These are phyloP conservation scores for Drosophila putrida DNA, from an alignment of 2,888 invertebrate species.

Conservation along the genomic window DNA sequence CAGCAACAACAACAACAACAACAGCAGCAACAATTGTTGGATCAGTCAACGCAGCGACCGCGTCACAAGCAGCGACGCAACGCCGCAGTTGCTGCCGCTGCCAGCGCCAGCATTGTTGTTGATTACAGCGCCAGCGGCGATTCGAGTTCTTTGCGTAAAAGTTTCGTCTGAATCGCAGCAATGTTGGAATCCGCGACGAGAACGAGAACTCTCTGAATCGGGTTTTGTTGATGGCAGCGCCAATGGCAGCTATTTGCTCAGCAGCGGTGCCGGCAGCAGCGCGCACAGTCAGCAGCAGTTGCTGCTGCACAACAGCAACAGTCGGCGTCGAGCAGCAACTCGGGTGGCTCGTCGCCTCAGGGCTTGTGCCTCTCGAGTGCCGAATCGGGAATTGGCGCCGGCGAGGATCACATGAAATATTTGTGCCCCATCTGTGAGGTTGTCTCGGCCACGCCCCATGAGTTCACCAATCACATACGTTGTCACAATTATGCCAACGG, in stretches of 20 bases:
- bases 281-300: not conserved
- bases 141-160: conserved; percentile 84
- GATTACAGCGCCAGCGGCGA: conserved; percentile 68
- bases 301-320: conserved; percentile 24
- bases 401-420: conserved; percentile 86
- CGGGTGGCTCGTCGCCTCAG: conserved; percentile 83
- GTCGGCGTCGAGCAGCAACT: conserved; percentile 60
- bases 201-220: conserved; percentile 77
- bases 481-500: conserved; percentile 88
- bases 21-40: conserved; percentile 27
- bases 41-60: conserved; percentile 55
- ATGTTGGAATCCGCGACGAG: conserved; percentile 27
- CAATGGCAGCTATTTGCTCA: conserved; percentile 72
- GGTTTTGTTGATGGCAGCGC: conserved; percentile 84
- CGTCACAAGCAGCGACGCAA: conserved; percentile 82
- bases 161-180: conserved; percentile 83
- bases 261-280: conserved; percentile 39
- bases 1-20: conserved; percentile 27
- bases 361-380: conserved; percentile 64
- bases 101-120: conserved; percentile 71
- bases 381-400: conserved; percentile 79
- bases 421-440: conserved; percentile 89
- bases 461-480: conserved; percentile 90
- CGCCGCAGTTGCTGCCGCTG: conserved; percentile 53
- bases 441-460: conserved; percentile 88